A percentile compares a stretch with the other conserved stretches of the same genome.
phyloP scores from a whole-genome alignment of 2,113 vertebrate genomes.

The Rhynchomys soricoides region DNA sequence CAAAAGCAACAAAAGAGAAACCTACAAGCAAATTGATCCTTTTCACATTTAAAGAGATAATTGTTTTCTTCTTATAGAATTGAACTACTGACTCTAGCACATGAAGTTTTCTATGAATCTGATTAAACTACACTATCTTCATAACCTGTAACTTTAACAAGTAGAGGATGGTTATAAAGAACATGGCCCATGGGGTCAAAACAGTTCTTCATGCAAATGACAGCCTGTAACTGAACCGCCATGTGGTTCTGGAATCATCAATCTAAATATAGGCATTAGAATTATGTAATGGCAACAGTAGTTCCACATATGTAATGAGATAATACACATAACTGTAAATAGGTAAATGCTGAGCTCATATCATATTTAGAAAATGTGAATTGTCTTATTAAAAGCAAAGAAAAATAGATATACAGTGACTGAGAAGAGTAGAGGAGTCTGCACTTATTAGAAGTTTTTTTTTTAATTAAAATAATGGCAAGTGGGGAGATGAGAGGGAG shows the following conservation, averaged over 20 bases:
- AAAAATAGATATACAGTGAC: neutral
- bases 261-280: neutral
- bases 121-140: neutral
- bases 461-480: neutral
- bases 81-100: neutral
- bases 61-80: neutral
- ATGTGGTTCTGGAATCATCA: neutral
- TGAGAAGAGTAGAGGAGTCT: neutral
- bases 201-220: neutral
- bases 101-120: neutral
- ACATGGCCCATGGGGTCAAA: neutral
- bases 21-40: neutral
- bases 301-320: neutral
- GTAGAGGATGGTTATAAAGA: neutral
- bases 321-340: neutral
- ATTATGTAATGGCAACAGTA: neutral
- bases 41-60: neutral
- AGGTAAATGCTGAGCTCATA: neutral
- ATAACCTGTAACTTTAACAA: neutral
- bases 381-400: slow-evolving; percentile 34
- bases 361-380: neutral
- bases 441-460: neutral
- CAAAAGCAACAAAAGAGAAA: neutral
- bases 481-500: too few relatives aligned
- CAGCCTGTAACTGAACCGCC: neutral